Evolutionary conservation across 2,888 invertebrate genomes (phyloP).

Genomic region (Drosophila formosana): DNA sequence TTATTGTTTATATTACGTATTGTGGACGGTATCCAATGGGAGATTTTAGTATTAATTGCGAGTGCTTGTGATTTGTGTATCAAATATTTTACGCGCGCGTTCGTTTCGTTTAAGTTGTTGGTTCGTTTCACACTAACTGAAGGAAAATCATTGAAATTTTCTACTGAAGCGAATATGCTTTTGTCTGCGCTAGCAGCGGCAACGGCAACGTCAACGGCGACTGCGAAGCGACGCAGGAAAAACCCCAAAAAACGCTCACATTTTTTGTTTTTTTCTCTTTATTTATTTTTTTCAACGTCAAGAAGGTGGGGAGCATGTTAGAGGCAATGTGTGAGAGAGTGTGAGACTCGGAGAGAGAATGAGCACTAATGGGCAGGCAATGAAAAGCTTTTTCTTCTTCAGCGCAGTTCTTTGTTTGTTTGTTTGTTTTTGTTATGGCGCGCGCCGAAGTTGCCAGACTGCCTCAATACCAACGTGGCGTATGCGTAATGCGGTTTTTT

Average conservation of each 20-base stretch:
- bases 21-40: slow-evolving; percentile 7
- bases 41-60: slow-evolving; percentile 39
- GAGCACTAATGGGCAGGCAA: slow-evolving; percentile 60
- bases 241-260: slow-evolving; percentile 47
- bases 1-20: slow-evolving; percentile 57
- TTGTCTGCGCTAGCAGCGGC: slow-evolving; percentile 28
- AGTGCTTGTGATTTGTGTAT: slow-evolving; percentile 35
- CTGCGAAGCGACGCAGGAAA: slow-evolving; percentile 61
- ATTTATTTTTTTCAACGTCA: slow-evolving; percentile 36
- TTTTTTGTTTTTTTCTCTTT: slow-evolving; percentile 10
- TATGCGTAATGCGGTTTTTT: slow-evolving; percentile 66
- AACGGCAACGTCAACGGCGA: slow-evolving; percentile 30
- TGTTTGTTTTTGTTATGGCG: slow-evolving; percentile 59
- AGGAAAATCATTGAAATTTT: slow-evolving; percentile 69
- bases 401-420: slow-evolving; percentile 48
- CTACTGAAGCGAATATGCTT: slow-evolving; percentile 67
- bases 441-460: slow-evolving; percentile 64
- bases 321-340: slow-evolving; percentile 18
- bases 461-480: slow-evolving; percentile 64
- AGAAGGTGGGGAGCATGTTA: slow-evolving; percentile 17
- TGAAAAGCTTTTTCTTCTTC: slow-evolving; percentile 65
- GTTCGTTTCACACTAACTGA: slow-evolving; percentile 84
- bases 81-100: slow-evolving; percentile 73
- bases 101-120: slow-evolving; percentile 84
- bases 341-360: slow-evolving; percentile 13